Evolutionary conservation across 2,113 vertebrate species (phyloP), one percentile per base, ranked within the genome.

Genomic region (Spizaetus ornatus): DNA sequence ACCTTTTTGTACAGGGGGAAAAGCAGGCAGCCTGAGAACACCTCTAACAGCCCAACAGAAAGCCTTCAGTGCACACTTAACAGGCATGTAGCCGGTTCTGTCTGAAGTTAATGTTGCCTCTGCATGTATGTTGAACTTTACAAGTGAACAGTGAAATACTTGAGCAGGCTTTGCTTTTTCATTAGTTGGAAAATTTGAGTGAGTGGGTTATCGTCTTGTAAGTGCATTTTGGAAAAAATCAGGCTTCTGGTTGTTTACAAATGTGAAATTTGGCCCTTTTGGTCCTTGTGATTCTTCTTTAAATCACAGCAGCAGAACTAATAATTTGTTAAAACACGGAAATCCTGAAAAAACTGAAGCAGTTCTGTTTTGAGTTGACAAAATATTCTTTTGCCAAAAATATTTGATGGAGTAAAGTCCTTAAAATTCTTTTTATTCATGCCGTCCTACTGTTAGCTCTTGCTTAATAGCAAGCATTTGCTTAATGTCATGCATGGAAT

Each of bases 11-110:
- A 13, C 9, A 8, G 7, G 21, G 47, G 43, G 23, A 23, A 58
- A 34, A 84, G n/a, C 34, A 65, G 63, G 56, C 36, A 66, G 55
- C 16, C 59, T 61, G 53, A 56, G 73, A 47, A 31, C 29, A 20
- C 18, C 13, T 43, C 31, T 62, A 11, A 20, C 4, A 82, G 65
- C 61, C 42, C 50, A 6, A 8, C 7, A 16, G 19, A 59, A 79
- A 62, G 23, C 56, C 21, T 82, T 82, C 40, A 34, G 1, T 50
- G 25, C 32, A 10, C 5, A 7, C 38, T 42, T 40, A 11, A 4
- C 7, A 21, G 63, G 22, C 8, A 1, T 7, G 50, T 0, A 2
- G 31, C 55, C 18, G 5, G 0, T 34, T 45, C 45, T 42, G 53
- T 29, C 61, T 91, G 72, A 32, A 73, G 43, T 36, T 62, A 15